Base-by-base conservation (phyloP, 2,797 vertebrate genomes). In the Clarias platycephalus region DNA sequence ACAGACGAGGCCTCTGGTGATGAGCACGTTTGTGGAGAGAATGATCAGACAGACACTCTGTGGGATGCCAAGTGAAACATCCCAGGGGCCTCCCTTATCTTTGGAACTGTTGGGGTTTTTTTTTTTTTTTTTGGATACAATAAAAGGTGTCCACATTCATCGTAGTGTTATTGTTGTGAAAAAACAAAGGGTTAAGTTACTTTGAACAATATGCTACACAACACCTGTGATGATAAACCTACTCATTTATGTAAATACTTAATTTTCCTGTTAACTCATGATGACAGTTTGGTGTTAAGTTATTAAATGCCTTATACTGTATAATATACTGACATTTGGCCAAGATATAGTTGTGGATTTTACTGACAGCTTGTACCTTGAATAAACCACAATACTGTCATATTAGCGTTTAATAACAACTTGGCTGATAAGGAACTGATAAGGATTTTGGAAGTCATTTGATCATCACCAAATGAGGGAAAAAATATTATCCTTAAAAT, bases 31-130 rank as follows among this genome's bases (percentile, higher is more conserved):
- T 49, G 70, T 85, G 88, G 84, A 80, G 68, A 37, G 62, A 74
- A 81, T 80, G 85, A 82, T 75, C 85, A 85, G 66, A 86, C 86
- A 83, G 80, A 86, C 67, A 60, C 57, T 37, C 81, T 40, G 68
- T 31, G 81, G 72, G 53, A 75, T 44, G 64, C 77, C 78, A 31
- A 40, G 31, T 76, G 28, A 84, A 31, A 58, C 63, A 74, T 66
- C 24, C 77, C 9, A 62, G 57, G 34, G 71, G 72, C 20, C 24
- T 24, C 6, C 3, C 28, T 62, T 70, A 84, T 84, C 60, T 40
- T 53, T 55, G 34, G n/a, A 53, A 63, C 71, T 79, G 26, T 31
- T 24, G 28, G 34, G 34, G 1, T 2, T 34, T 34, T 34, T 34
- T 34, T 34, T 34, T 49, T 63, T 63, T 63, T 64, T 5, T 55